Evolutionary conservation across 2,888 invertebrate genomes (phyloP), one percentile per base, ranked within the genome.

Genomic region (Torymus texanus): DNA sequence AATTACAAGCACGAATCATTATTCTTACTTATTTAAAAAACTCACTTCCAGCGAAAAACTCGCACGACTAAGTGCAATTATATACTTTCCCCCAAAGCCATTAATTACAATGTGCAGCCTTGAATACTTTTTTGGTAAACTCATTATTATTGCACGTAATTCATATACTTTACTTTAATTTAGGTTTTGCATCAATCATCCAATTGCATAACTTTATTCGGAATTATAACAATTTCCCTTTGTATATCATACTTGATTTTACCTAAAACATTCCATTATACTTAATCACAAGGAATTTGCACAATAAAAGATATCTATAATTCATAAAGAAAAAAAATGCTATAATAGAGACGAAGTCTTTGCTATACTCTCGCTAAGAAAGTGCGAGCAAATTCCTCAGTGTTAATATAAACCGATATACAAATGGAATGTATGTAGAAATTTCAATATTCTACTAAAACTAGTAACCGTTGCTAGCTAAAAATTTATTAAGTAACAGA

Each of bases 61-160:
- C 14, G n/a, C 21, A 13, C 50, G 18, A 66, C 41, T 16, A 24
- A 62, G 56, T 72, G 56, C 59, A 78, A 67, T 78, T 62, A 59
- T 24, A 18, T 53, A 56, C 67, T 78, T 78, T 68, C 63, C 18
- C 41, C 68, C 74, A 55, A 61, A 62, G 56, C 56, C 78, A 63
- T 67, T 73, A 74, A 74, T 78, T 74, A 68, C 62, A 61, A 56
- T 56, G 55, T 68, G 41, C 65, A 78, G 73, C 78, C 73, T 78
- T 78, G 73, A 66, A 67, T 51, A 10, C 13, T 41, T 70, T 66
- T 70, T 62, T 14, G 68, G 56, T 24, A 18, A 24, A 55, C 59
- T 61, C 24, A 72, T 78, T 78, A 72, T 13, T 29, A 55, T 53
- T 59, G 50, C 16, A 66, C 55, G 78, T 65, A 63, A 77, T 72